Percentiles rank a stretch among this genome's conserved stretches.
Conservation (phyloP, 1,140 invertebrate species). For the Monomorium pharaonis region DNA sequence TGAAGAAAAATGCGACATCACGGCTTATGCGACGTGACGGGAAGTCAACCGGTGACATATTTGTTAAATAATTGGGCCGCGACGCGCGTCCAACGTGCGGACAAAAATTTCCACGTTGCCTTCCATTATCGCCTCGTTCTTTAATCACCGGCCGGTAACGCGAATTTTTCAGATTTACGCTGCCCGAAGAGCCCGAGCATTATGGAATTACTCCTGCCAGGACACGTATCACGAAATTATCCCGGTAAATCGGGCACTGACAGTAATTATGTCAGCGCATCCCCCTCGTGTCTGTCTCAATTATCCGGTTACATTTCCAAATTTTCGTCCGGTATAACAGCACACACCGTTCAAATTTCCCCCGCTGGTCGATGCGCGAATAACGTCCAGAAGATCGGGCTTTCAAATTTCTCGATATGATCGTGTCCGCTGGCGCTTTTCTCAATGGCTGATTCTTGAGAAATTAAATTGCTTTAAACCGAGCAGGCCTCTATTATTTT, state of each 20-base stretch:
- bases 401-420: not conserved
- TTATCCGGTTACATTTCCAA: conserved; percentile 73
- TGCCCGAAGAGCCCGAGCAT: conserved; percentile 54
- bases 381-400: not conserved
- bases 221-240: conserved; percentile 75
- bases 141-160: conserved; percentile 66
- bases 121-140: conserved; percentile 67
- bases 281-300: conserved; percentile 71
- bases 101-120: conserved; percentile 48
- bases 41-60: conserved; percentile 51
- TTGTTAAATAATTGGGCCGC: conserved; percentile 54
- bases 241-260: conserved; percentile 71
- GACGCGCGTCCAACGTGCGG: not conserved
- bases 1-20: conserved; percentile 39
- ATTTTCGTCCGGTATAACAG: conserved; percentile 71
- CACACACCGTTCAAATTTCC: conserved; percentile 59
- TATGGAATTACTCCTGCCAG: conserved; percentile 68
- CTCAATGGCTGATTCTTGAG: not conserved
- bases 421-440: not conserved
- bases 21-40: conserved; percentile 10
- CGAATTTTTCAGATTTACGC: conserved; percentile 66
- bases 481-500: not conserved
- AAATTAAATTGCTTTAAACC: not conserved
- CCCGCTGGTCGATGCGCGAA: not conserved
- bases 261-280: conserved; percentile 74